Base-by-base conservation (phyloP, 1,140 invertebrate species). In the Eriosoma lanigerum region DNA sequence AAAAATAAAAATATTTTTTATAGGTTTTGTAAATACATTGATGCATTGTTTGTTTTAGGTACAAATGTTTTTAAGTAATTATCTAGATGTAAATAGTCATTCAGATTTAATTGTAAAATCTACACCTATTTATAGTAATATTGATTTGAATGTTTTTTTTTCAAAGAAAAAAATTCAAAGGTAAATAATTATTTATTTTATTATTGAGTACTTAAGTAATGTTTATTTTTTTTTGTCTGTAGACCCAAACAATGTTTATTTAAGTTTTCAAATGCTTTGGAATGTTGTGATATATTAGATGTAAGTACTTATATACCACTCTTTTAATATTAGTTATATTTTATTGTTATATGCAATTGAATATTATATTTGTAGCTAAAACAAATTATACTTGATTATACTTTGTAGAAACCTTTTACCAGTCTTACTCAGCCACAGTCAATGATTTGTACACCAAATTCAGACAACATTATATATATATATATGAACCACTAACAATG, bases 401-500 rank as follows among this genome's bases (percentile, higher is more conserved):
- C 58, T 75, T 58, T 56, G 5, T 62, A 78, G 75, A 78, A 56
- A 60, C 75, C 75, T 44, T 78, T 62, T 78, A 62, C 75, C 75
- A 78, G 75, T 46, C 26, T 78, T 46, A 60, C 56, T 48, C 75
- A 78, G 10, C 58, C 75, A 48, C 75, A 78, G n/a, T 62, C 75
- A 46, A 78, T 78, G 75, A 78, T 78, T 26, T 78, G 75, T 62
- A 48, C 56, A 6, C 58, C 75, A 46, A 78, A n/a, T 46, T 78
- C 75, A 46, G 75, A 78, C 10, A 78, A 78, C 48, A 78, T 78
- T 2, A 52, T 48, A 50, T 60, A 60, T 46, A 60, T 46, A 58
- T 78, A 4, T 78, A 78, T 60, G 75, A 78, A 48, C 90, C 92
- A 13, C 87, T 95, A 68, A 90, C 91, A 86, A 88, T 88, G 81